phyloP scores from a whole-genome alignment of 1,140 invertebrate genomes.

The Drosophila punjabiensis region DNA sequence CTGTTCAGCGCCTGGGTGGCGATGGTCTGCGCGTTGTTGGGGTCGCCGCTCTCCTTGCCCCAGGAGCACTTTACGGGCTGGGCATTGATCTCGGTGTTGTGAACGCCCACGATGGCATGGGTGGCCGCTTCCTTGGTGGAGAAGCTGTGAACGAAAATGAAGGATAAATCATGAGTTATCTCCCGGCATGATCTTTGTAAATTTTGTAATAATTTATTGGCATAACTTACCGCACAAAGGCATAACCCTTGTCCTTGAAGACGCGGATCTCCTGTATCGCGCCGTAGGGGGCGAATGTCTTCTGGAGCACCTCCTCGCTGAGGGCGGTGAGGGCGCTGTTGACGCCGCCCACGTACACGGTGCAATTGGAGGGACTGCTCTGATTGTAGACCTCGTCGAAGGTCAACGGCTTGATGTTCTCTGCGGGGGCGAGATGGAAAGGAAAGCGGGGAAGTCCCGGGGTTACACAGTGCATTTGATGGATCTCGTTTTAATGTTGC shows the following conservation, averaged over 20 bases:
- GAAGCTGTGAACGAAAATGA: slow-evolving; percentile 89
- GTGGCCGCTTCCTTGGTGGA: slow-evolving; percentile 98
- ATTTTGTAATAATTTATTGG: no score
- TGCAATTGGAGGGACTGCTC: slow-evolving; percentile 99
- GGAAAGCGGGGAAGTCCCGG: slow-evolving; percentile 1
- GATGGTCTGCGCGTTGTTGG: slow-evolving; percentile 91
- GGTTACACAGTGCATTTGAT: slow-evolving; percentile 40
- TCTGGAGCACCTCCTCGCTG: slow-evolving; percentile 98
- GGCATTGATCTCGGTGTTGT: slow-evolving; percentile 98
- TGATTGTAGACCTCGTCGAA: slow-evolving; percentile 99
- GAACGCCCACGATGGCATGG: slow-evolving; percentile 98
- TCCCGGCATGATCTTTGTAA: background rate
- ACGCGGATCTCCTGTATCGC: slow-evolving; percentile 98
- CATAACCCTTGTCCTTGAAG: slow-evolving; percentile 99
- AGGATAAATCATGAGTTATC: background rate
- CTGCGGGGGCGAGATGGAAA: slow-evolving; percentile 85
- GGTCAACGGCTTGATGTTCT: slow-evolving; percentile 95
- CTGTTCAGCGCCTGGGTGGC: slow-evolving; percentile 87
- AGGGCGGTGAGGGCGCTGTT: slow-evolving; percentile 97
- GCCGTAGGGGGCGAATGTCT: slow-evolving; percentile 97
- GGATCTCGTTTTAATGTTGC: slow-evolving; percentile 56
- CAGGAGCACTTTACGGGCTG: slow-evolving; percentile 99
- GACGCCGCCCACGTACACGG: slow-evolving; percentile 98
- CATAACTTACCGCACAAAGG: slow-evolving; percentile 94
- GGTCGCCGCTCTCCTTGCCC: slow-evolving; percentile 98